Percentiles rank a stretch among this genome's conserved stretches.
Evolutionary conservation across 1,140 invertebrate genomes (phyloP).

Genomic region (Drosophila pandora): DNA sequence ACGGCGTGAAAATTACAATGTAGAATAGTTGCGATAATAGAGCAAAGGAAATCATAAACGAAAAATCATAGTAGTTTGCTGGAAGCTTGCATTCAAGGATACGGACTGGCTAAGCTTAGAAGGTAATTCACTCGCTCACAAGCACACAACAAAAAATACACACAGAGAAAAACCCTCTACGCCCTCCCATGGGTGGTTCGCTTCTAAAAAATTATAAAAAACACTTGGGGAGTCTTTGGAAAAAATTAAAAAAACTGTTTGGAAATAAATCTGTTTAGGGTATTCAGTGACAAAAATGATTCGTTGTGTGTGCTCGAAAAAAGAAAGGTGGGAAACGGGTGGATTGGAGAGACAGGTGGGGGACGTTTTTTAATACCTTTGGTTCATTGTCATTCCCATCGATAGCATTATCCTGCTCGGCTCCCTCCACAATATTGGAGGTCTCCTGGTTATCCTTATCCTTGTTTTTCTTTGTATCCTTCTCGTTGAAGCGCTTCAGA

Average conservation of each 20-base stretch:
- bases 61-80: constrained; percentile 36
- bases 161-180: neutral
- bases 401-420: constrained; percentile 52
- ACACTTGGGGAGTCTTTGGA: no score
- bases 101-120: constrained; percentile 50
- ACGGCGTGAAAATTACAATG: constrained; percentile 45
- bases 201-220: no score
- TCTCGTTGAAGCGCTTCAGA: constrained; percentile 76
- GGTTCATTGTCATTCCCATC: constrained; percentile 83
- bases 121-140: constrained; percentile 34
- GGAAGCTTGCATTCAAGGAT: constrained; percentile 38
- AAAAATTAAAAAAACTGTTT: no score
- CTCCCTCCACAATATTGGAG: constrained; percentile 34
- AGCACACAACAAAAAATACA: constrained; percentile 27
- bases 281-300: constrained; percentile 1
- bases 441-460: constrained; percentile 71
- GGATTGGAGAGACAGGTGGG: constrained; percentile 7
- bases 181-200: neutral
- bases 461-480: constrained; percentile 53
- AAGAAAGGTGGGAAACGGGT: neutral
- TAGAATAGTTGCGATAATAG: constrained; percentile 39
- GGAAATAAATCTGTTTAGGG: no score
- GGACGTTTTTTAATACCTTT: constrained; percentile 72
- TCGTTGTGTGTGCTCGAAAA: constrained; percentile 10
- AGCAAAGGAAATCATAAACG: constrained; percentile 47